Base-by-base conservation (phyloP, 2,113 vertebrate species). In the Xiphophorus hellerii region DNA sequence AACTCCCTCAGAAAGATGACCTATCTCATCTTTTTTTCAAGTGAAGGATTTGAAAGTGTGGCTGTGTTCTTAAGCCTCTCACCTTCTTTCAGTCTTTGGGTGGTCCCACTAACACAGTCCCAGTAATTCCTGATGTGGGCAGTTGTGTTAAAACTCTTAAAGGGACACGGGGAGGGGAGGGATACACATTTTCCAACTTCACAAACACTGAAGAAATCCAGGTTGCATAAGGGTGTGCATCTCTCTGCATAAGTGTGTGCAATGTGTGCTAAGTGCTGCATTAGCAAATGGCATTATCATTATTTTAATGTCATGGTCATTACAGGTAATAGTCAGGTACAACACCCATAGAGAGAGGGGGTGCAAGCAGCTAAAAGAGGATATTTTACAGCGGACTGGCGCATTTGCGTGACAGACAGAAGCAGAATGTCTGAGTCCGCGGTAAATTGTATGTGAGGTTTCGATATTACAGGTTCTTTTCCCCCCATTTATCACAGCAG, bases 221-320 rank as follows among this genome's bases (percentile, higher is more conserved):
- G 37, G 60, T 33, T 81, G 71, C 73, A 66, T 69, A 35, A 60
- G 3, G 31, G 65, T 80, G 72, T 66, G 66, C 74, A 29, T 77
- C 67, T 69, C 33, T 76, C 72, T 13, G 87, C 73, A 27, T 30
- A 28, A 76, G 62, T 77, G 35, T 62, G 82, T 70, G 83, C 74
- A 66, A 35, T 72, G 81, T 80, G 83, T 77, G 63, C 78, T 89
- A 92, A 91, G 89, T 91, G 88, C 88, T 86, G 84, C 88, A 89
- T 92, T 90, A 89, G 78, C 81, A 84, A 86, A 85, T 62, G 30
- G 44, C 42, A 63, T 91, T 87, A 86, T 89, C 90, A 91, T 94
- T 93, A 93, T 94, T 92, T 85, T 93, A 94, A 93, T 95, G 93
- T 92, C 93, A 93, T 71, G 81, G 84, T 93, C 90, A 93, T 93